Percentiles rank a stretch among this genome's conserved stretches.
These are phyloP conservation scores for Leucozona laternaria DNA, from an alignment of 2,888 invertebrate species.

Conservation along the genomic window DNA sequence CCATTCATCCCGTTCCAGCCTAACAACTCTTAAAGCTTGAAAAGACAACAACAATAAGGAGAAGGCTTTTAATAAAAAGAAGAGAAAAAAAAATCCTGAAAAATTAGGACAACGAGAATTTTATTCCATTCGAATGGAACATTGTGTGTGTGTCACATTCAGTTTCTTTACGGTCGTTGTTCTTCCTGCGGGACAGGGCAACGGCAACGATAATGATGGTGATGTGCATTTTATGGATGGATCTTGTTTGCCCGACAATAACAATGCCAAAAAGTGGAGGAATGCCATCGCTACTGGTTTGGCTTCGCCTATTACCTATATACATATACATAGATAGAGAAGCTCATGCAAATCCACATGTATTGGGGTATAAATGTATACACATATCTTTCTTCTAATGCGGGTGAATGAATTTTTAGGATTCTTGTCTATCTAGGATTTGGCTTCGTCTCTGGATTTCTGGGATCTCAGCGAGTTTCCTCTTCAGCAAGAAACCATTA, in stretches of 20 bases:
- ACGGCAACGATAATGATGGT: constrained; percentile 20
- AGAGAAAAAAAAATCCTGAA: constrained; percentile 5
- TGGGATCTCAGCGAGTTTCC: constrained; percentile 1
- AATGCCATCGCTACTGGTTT: background rate
- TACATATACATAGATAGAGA: too few species aligned
- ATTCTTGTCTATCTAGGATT: constrained; percentile 2
- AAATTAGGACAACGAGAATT: constrained; percentile 71
- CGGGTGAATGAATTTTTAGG: constrained; percentile 71
- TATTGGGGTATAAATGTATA: background rate
- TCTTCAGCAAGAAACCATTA: constrained; percentile 46
- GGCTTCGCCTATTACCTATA: background rate
- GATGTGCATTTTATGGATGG: constrained; percentile 71
- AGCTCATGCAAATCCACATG: constrained; percentile 30
- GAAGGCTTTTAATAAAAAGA: constrained; percentile 53
- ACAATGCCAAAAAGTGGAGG: constrained; percentile 11
- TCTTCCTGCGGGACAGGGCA: constrained; percentile 34
- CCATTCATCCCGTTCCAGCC: background rate
- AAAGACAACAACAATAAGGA: constrained; percentile 8
- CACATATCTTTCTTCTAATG: constrained; percentile 36
- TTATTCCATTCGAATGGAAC: constrained; percentile 52
- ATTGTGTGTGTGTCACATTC: constrained; percentile 67
- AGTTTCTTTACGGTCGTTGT: constrained; percentile 51
- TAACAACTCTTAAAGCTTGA: background rate
- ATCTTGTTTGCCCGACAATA: constrained; percentile 64
- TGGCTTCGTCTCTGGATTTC: background rate